Conservation (phyloP, 2,888 invertebrate species). For the Hirtodrosophila cameraria region DNA sequence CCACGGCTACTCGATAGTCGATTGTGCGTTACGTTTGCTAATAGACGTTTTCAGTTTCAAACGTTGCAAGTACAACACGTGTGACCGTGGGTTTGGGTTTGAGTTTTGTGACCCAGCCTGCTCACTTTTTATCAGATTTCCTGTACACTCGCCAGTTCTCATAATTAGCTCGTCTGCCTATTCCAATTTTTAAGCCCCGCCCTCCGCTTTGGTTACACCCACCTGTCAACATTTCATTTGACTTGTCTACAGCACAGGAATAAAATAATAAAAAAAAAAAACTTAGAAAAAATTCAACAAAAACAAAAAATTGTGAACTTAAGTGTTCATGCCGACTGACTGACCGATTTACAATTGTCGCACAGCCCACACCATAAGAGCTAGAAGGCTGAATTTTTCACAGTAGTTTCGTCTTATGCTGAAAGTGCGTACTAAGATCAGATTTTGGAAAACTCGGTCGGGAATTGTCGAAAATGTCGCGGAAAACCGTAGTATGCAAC, state of each 20-base stretch:
- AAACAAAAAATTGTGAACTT: not conserved
- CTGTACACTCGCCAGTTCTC: slow-evolving; percentile 61
- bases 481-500: too few species aligned
- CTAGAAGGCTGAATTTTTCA: too few species aligned
- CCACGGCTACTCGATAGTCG: slow-evolving; percentile 2
- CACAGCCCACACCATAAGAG: too few species aligned
- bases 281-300: slow-evolving; percentile 11
- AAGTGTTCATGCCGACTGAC: too few species aligned
- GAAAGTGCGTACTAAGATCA: too few species aligned
- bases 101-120: not conserved
- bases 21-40: slow-evolving; percentile 37
- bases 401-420: too few species aligned
- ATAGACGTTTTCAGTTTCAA: slow-evolving; percentile 65
- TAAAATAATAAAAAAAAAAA: slow-evolving; percentile 26
- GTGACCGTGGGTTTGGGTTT: slow-evolving; percentile 9
- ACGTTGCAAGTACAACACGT: slow-evolving; percentile 48
- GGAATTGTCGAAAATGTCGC: too few species aligned
- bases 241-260: slow-evolving; percentile 34
- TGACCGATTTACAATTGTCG: too few species aligned
- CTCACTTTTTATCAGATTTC: slow-evolving; percentile 57
- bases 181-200: slow-evolving; percentile 33
- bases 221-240: slow-evolving; percentile 70
- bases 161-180: slow-evolving; percentile 61
- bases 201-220: slow-evolving; percentile 48
- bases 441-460: too few species aligned